These are phyloP conservation scores for Lepisosteus oculatus DNA, from an alignment of 2,113 vertebrate species.

Conservation along the genomic window DNA sequence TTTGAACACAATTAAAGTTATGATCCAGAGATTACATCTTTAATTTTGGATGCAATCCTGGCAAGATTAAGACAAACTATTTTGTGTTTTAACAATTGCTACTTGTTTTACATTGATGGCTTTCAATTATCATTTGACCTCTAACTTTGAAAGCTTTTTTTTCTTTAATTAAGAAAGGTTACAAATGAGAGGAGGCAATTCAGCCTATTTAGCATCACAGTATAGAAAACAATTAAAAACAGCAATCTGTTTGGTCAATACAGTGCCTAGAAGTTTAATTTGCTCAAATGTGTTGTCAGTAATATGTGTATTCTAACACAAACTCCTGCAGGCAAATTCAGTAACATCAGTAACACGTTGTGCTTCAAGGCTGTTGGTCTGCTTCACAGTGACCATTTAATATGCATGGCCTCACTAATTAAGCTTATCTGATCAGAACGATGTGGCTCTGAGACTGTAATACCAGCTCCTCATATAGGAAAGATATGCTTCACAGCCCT, in stretches of 20 bases:
- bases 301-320: constrained; percentile 37
- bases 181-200: no score
- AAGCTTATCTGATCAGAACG: constrained; percentile 58
- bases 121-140: no score
- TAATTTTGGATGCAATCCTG: no score
- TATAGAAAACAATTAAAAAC: constrained; percentile 5
- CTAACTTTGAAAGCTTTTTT: no score
- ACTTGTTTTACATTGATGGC: no score
- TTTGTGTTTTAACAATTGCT: no score
- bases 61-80: no score
- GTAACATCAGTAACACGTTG: constrained; percentile 41
- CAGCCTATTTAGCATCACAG: neutral
- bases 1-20: no score
- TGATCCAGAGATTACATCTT: no score
- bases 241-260: constrained; percentile 10
- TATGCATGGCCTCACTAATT: constrained; percentile 66
- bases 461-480: constrained; percentile 32
- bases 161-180: no score
- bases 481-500: no score
- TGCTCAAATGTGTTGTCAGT: constrained; percentile 26
- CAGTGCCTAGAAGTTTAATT: constrained; percentile 29
- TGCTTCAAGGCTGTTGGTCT: constrained; percentile 43
- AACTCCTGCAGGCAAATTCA: constrained; percentile 34
- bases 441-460: constrained; percentile 55
- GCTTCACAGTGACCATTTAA: constrained; percentile 53